A percentile compares a stretch with the other conserved stretches of the same genome.
Evolutionary conservation across 2,113 vertebrate species (phyloP).

Genomic region (Anthoscopus minutus): DNA sequence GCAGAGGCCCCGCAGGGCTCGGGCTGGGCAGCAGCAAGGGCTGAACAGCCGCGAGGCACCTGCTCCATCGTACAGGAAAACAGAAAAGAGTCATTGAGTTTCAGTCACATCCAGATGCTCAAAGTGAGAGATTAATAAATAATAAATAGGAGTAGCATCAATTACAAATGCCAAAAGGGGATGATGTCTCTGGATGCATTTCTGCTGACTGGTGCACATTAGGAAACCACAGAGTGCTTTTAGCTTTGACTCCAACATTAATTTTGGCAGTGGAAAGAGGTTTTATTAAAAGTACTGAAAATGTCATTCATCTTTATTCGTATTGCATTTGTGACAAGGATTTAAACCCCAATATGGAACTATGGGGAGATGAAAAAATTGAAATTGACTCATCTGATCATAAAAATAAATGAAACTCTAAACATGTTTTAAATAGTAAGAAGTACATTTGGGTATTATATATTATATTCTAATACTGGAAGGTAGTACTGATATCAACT

Average conservation of each 20-base stretch:
- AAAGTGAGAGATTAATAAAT: neutral
- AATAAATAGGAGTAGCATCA: neutral
- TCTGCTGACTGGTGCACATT: neutral
- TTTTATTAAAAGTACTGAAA: slow-evolving; percentile 1
- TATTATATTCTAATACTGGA: neutral
- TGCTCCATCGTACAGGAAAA: neutral
- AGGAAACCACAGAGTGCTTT: neutral
- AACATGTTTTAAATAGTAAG: neutral
- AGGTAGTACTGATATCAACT: neutral
- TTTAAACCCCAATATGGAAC: neutral
- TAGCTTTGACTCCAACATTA: neutral
- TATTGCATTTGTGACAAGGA: neutral
- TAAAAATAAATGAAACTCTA: neutral
- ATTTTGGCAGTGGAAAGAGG: neutral
- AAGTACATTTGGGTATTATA: neutral
- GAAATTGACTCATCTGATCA: neutral
- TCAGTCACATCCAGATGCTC: neutral
- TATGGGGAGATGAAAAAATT: neutral
- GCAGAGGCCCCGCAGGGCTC: neutral
- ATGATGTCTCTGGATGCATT: neutral
- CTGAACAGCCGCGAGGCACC: neutral
- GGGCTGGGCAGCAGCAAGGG: neutral
- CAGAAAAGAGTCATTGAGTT: neutral
- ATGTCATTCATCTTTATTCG: neutral
- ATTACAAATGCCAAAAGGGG: neutral